A percentile compares a stretch with the other conserved stretches of the same genome.
Evolutionary conservation across 92 coral and sea anemone genomes (phyloP).

Genomic region (Ricordea florida): DNA sequence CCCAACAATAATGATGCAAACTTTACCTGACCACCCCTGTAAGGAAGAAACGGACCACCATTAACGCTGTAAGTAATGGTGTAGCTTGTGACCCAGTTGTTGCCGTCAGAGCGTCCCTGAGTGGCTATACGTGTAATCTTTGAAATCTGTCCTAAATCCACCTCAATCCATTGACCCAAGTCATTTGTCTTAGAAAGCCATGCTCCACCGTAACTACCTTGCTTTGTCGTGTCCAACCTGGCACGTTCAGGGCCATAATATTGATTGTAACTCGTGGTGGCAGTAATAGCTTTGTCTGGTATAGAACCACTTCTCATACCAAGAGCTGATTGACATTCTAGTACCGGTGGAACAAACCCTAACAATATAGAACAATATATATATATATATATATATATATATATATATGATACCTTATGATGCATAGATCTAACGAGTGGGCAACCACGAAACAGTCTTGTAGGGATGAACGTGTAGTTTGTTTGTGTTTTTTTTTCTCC

Average conservation of each 20-base stretch:
- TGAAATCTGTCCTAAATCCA: slow-evolving; percentile 12
- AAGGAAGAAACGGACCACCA: slow-evolving; percentile 4
- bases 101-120: slow-evolving; percentile 13
- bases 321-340: slow-evolving; percentile 15
- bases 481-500: too few relatives aligned
- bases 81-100: slow-evolving; percentile 9
- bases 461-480: too few relatives aligned
- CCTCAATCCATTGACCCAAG: slow-evolving; percentile 21
- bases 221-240: background rate
- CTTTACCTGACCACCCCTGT: background rate
- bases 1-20: too few relatives aligned
- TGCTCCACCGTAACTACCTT: slow-evolving; percentile 5
- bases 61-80: slow-evolving; percentile 6
- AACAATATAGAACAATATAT: background rate
- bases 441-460: too few relatives aligned
- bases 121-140: slow-evolving; percentile 16
- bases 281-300: slow-evolving; percentile 15
- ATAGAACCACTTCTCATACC: slow-evolving; percentile 4
- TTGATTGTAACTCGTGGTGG: background rate
- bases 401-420: too few relatives aligned
- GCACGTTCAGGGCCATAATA: slow-evolving; percentile 4
- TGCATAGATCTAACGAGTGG: too few relatives aligned
- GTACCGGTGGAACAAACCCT: slow-evolving; percentile 16
- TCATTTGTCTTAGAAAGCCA: slow-evolving; percentile 17
- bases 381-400: too few relatives aligned